Evolutionary conservation across 1,140 invertebrate genomes (phyloP).

Genomic region (Oryzaephilus surinamensis): DNA sequence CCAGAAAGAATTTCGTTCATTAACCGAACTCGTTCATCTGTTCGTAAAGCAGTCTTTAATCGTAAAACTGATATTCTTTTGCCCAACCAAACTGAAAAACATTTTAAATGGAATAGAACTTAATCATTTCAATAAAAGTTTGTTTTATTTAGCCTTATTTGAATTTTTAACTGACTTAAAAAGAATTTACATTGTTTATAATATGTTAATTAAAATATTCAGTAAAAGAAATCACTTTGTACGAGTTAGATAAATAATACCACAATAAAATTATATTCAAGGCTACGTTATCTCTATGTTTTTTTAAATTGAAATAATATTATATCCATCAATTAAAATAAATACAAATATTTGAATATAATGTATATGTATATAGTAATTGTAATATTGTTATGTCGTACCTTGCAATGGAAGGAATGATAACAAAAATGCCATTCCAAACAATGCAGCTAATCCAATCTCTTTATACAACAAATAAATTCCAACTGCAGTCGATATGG

Average conservation of each 20-base stretch:
- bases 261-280: no score
- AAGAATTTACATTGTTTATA: background rate
- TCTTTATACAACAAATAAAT: conserved; percentile 67
- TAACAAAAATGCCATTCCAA: conserved; percentile 57
- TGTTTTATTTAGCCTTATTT: no score
- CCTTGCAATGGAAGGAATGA: conserved; percentile 52
- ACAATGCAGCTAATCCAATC: conserved; percentile 62
- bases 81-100: conserved; percentile 41
- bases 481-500: conserved; percentile 64
- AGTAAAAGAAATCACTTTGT: no score
- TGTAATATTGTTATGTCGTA: conserved; percentile 13
- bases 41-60: conserved; percentile 54
- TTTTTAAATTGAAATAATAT: no score
- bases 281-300: no score
- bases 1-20: conserved; percentile 76
- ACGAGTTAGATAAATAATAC: no score
- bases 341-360: no score
- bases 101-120: conserved; percentile 4
- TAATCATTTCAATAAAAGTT: background rate
- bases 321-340: no score
- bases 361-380: background rate
- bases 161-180: no score
- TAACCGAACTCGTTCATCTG: conserved; percentile 69
- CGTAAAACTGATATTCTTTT: conserved; percentile 44
- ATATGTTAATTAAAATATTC: background rate